Evolutionary conservation across 37 sponge, comb jelly and placozoan genomes (phyloP).

Genomic region (Agelas oroides): DNA sequence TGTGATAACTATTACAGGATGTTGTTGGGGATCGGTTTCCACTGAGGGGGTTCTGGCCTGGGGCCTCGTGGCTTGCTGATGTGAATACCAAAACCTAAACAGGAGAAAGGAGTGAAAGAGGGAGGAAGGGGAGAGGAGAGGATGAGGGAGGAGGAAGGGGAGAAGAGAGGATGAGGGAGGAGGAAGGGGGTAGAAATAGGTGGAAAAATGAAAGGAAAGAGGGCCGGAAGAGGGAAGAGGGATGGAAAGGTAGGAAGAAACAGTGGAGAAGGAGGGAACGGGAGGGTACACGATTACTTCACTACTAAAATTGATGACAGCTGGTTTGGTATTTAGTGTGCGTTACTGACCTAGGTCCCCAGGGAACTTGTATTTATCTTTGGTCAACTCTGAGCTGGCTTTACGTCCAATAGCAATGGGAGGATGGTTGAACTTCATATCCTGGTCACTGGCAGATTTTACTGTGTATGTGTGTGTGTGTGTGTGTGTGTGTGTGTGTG

Average conservation of each 20-base stretch:
- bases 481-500: slow-evolving; percentile 35
- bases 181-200: too few relatives aligned
- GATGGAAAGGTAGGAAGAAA: too few relatives aligned
- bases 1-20: too few relatives aligned
- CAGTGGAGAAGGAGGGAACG: too few relatives aligned
- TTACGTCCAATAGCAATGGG: background rate
- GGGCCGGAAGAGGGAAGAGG: too few relatives aligned
- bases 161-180: too few relatives aligned
- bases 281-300: too few relatives aligned
- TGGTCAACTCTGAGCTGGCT: background rate
- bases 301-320: too few relatives aligned
- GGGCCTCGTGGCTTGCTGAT: slow-evolving; percentile 60
- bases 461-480: slow-evolving; percentile 17
- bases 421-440: background rate
- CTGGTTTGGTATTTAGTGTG: too few relatives aligned
- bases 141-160: too few relatives aligned
- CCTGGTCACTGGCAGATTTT: background rate
- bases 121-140: background rate
- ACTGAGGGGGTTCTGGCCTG: slow-evolving; percentile 54
- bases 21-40: slow-evolving; percentile 25
- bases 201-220: too few relatives aligned
- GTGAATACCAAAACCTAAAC: slow-evolving; percentile 64
- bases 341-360: slow-evolving; percentile 5
- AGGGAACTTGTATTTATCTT: slow-evolving; percentile 13
- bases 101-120: background rate